These are phyloP conservation scores for Ahaetulla prasina DNA, from an alignment of 2,113 vertebrate genomes.

Conservation along the genomic window DNA sequence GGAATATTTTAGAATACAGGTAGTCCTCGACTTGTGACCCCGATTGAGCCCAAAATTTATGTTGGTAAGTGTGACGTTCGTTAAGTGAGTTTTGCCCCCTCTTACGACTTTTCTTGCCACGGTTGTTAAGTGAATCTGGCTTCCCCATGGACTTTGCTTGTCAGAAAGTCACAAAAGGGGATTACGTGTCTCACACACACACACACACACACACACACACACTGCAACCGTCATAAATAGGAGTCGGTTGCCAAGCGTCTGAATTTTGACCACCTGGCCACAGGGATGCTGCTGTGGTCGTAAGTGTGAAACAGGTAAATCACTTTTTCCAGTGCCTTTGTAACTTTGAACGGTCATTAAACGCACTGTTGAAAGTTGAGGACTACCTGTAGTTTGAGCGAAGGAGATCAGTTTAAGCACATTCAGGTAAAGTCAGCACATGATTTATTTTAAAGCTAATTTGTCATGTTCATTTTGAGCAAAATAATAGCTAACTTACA, in stretches of 20 bases:
- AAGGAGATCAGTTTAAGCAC: neutral
- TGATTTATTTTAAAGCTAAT: neutral
- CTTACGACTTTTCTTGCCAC: no score
- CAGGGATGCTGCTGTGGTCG: neutral
- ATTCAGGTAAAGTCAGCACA: neutral
- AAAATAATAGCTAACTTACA: neutral
- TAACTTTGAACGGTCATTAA: neutral
- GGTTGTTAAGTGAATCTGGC: neutral
- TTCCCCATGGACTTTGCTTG: neutral
- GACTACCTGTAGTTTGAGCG: neutral
- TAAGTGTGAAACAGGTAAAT: neutral
- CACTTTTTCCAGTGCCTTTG: neutral
- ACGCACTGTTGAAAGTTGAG: neutral
- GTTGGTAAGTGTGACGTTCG: neutral
- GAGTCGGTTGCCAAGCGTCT: neutral
- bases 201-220: accelerated
- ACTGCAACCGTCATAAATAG: neutral
- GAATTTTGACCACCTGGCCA: neutral
- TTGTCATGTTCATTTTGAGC: neutral
- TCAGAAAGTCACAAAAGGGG: neutral
- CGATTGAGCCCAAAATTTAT: neutral
- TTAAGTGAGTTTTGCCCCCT: neutral
- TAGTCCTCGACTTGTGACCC: neutral
- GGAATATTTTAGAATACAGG: neutral
- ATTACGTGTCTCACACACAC: neutral